Evolutionary conservation across 2,113 vertebrate species (phyloP), one percentile per base, ranked within the genome.

Genomic region (Lagopus muta): DNA sequence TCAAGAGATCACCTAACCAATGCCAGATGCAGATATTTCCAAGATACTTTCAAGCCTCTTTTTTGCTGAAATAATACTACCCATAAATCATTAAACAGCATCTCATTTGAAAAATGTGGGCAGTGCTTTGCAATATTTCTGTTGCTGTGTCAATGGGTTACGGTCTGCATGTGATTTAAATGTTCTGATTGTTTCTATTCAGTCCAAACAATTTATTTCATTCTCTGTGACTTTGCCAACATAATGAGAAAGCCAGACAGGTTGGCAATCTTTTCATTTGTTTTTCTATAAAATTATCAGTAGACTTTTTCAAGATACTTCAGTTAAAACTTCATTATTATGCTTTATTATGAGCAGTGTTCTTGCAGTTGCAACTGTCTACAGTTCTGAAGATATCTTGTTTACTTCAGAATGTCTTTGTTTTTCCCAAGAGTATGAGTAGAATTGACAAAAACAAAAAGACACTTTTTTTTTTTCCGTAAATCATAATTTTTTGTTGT

Each of bases 141-240:
- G 90, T 74, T 92, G 57, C 47, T 24, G 4, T 81, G 90, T 91
- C 95, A 91, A 61, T 0, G 1, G 85, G 88, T 93, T 83, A 55
- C 77, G 82, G 83, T 78, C 91, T 92, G 69, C 74, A 69, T 89
- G 74, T 84, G 81, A 84, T 93, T 93, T 88, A 90, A 96, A 57
- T 65, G 57, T 88, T 84, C 57, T 61, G 69, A 78, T 89, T 94
- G 77, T 79, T 94, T 94, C 84, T 65, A 75, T 86, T 92, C 76
- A 79, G 83, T 65, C 70, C 28, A 93, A 93, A 82, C 43, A 89
- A 89, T 93, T 95, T 86, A 25, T 0, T 0, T 95, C 61, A 75
- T 61, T 75, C 57, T 90, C 61, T 93, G 83, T 89, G 89, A 87
- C 90, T 88, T 90, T 89, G 89, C 40, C 92, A 93, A 94, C 48